These are phyloP conservation scores for Acanthosepion pharaonis DNA, from an alignment of 2,888 invertebrate genomes.

Conservation along the genomic window DNA sequence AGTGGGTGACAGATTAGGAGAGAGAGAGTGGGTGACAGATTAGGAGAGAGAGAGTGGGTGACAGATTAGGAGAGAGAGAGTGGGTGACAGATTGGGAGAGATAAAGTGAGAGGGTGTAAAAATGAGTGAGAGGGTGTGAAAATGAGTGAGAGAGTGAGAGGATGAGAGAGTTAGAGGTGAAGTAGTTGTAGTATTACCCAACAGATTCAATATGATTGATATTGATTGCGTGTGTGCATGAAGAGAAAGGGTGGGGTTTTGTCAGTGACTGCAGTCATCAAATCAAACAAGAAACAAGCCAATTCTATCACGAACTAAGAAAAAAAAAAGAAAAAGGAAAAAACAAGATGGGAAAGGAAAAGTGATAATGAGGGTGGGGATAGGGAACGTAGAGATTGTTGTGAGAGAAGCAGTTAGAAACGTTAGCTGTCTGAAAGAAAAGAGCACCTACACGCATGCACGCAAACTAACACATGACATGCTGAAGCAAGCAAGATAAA, in stretches of 20 bases:
- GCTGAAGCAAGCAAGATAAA: neutral
- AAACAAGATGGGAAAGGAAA: no score
- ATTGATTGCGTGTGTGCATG: no score
- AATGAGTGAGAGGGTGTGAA: neutral
- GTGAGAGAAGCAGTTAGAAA: neutral
- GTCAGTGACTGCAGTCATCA: no score
- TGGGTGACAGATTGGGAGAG: neutral
- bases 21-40: no score
- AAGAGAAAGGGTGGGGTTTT: no score
- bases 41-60: neutral
- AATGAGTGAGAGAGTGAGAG: neutral
- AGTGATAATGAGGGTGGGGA: neutral
- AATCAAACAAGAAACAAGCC: no score
- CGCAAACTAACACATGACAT: neutral
- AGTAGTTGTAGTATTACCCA: no score
- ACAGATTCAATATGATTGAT: no score
- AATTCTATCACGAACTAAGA: no score
- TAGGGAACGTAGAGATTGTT: neutral
- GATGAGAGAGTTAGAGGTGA: neutral
- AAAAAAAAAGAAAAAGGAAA: no score
- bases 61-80: neutral
- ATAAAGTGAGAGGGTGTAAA: neutral
- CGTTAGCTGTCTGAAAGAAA: no score
- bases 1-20: no score
- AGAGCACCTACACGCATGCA: neutral